phyloP scores from a whole-genome alignment of 2,888 invertebrate species.

The Stenoptilia bipunctidactyla region DNA sequence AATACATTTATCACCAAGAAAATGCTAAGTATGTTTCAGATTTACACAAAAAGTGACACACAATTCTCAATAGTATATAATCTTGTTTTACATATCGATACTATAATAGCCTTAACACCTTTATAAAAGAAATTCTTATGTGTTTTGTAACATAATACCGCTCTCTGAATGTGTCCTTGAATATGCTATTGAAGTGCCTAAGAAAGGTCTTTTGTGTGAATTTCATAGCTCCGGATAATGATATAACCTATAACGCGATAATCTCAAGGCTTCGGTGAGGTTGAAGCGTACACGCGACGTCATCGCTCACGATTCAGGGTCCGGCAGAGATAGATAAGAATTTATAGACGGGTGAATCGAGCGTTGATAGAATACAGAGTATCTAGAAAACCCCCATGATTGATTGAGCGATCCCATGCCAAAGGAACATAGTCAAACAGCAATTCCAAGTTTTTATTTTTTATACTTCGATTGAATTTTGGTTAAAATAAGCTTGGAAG shows the following conservation, averaged over 20 bases:
- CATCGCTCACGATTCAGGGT: constrained; percentile 48
- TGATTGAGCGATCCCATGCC: constrained; percentile 39
- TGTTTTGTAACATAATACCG: too few relatives aligned
- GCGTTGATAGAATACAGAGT: constrained; percentile 55
- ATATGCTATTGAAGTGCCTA: too few relatives aligned
- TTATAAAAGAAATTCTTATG: too few relatives aligned
- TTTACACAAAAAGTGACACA: too few relatives aligned
- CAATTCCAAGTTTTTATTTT: constrained; percentile 4
- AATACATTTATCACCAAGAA: too few relatives aligned
- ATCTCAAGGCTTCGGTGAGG: constrained; percentile 21
- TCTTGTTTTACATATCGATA: too few relatives aligned
- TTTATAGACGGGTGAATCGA: constrained; percentile 52
- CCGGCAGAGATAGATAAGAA: constrained; percentile 50
- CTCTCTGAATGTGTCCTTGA: too few relatives aligned
- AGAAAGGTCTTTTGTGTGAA: constrained; percentile 2
- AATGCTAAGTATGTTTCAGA: too few relatives aligned
- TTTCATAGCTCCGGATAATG: constrained; percentile 16
- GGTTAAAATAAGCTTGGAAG: too few relatives aligned
- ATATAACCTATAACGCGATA: constrained; percentile 26
- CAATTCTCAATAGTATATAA: too few relatives aligned
- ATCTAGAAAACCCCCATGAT: constrained; percentile 40
- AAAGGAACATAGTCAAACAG: constrained; percentile 35
- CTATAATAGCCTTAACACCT: background rate
- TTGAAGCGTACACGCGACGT: constrained; percentile 34
- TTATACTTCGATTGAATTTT: too few relatives aligned